Percentiles rank a stretch among this genome's conserved stretches.
phyloP scores from a whole-genome alignment of 1,140 invertebrate species.

The Phthorimaea operculella region DNA sequence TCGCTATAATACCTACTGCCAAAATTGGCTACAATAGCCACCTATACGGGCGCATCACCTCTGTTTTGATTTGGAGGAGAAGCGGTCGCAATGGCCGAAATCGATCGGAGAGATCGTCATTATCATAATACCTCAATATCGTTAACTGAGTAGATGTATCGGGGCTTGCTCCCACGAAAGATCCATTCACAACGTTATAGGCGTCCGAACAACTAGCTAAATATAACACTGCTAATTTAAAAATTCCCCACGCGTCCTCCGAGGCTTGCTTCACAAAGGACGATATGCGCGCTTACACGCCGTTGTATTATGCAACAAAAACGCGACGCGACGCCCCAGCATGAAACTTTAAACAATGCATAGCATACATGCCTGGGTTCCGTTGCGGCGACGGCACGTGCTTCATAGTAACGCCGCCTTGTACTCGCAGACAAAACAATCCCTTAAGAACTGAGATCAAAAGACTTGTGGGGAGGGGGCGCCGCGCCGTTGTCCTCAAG shows the following conservation, averaged over 20 bases:
- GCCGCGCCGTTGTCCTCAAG: not conserved
- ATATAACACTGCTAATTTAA: constrained; percentile 2
- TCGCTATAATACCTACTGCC: no score
- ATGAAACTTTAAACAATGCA: constrained; percentile 31
- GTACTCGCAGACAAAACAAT: constrained; percentile 3
- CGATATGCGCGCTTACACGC: constrained; percentile 15
- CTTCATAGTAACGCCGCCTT: constrained; percentile 8
- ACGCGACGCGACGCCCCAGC: constrained; percentile 11
- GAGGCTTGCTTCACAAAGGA: constrained; percentile 1
- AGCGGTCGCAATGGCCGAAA: no score
- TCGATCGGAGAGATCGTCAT: no score
- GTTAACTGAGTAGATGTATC: not conserved
- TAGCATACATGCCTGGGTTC: constrained; percentile 13
- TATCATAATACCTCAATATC: no score
- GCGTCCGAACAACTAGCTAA: constrained; percentile 2
- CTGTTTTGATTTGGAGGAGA: no score
- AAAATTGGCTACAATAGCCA: no score
- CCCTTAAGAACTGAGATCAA: constrained; percentile 18
- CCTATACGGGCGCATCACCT: no score
- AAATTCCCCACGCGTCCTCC: not conserved
- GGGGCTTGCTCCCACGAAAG: not conserved
- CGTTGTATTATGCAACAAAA: constrained; percentile 30
- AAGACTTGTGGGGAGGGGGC: constrained; percentile 10
- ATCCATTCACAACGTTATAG: not conserved
- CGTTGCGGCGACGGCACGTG: not conserved